Base-by-base conservation (phyloP, 2,888 invertebrate genomes). In the Acanthosoma haemorrhoidale region DNA sequence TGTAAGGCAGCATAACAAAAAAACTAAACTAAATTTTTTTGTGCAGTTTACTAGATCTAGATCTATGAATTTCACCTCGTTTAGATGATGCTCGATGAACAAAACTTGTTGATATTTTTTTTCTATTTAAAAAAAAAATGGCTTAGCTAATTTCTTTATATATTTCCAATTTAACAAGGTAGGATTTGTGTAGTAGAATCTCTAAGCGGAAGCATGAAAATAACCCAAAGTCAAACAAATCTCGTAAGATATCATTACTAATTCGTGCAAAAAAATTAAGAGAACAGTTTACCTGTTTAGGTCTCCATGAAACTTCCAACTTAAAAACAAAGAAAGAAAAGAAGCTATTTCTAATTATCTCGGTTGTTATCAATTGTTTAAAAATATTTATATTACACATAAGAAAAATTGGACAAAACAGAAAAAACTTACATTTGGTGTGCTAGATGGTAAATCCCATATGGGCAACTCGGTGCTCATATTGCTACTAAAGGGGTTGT, bases 391-490 rank as follows among this genome's bases (percentile, higher is more conserved):
- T 57, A n/a, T 31, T 21, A 15, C 32, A 34, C 21, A 51, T 6
- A 18, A 29, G 32, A 29, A 67, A 51, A 57, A 60, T 31, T 60
- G 18, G 18, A 57, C 11, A n/a, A 31, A n/a, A n/a, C n/a, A n/a
- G n/a, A n/a, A 51, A 67, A 57, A 58, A 68, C 70, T 72, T 66
- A 72, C 72, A 70, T 72, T 72, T 58, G 72, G 68, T 68, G 72
- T 64, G 68, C 61, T 67, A 70, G 51, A 59, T 25, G 68, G 70
- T 43, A 68, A 63, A 29, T 72, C 72, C 72, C 72, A 72, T 63
- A 70, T 70, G 64, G 72, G 70, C 70, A 72, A 66, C 68, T 72
- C 72, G 72, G 70, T 69, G 70, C 70, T 72, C 72, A 72, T 72
- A 68, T 68, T 72, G 67, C 57, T 41, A 70, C 70, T 72, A 72